A percentile compares a stretch with the other conserved stretches of the same genome.
Conservation (phyloP, 2,113 vertebrate genomes). For the Nycticorax nycticorax region DNA sequence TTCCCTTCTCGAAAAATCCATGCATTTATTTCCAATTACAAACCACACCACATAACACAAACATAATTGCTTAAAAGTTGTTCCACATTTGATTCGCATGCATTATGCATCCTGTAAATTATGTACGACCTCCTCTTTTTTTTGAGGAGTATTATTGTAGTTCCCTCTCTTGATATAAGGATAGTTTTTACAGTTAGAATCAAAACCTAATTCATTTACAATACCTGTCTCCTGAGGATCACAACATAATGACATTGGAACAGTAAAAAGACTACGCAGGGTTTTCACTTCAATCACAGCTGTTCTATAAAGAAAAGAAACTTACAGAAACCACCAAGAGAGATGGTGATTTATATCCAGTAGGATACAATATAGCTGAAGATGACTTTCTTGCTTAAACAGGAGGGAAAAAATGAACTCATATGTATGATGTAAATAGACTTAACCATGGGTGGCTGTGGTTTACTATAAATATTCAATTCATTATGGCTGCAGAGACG, state of each 20-base stretch:
- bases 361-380: slow-evolving; percentile 63
- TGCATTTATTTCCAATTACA: slow-evolving; percentile 76
- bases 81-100: slow-evolving; percentile 76
- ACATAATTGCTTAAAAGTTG: slow-evolving; percentile 80
- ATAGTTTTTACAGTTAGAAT: slow-evolving; percentile 68
- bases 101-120: slow-evolving; percentile 77
- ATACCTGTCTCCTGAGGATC: slow-evolving; percentile 69
- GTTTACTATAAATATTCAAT: slow-evolving; percentile 66
- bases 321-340: slow-evolving; percentile 67
- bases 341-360: slow-evolving; percentile 73
- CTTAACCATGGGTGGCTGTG: slow-evolving; percentile 61
- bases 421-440: slow-evolving; percentile 73
- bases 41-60: slow-evolving; percentile 78
- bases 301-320: slow-evolving; percentile 64
- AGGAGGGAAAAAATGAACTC: slow-evolving; percentile 69
- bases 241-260: slow-evolving; percentile 72
- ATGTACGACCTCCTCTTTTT: slow-evolving; percentile 60
- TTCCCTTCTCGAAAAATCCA: slow-evolving; percentile 60
- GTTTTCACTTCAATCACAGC: slow-evolving; percentile 62
- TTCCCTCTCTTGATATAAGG: slow-evolving; percentile 57
- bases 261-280: slow-evolving; percentile 58
- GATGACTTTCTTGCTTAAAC: slow-evolving; percentile 76
- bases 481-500: slow-evolving; percentile 45
- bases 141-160: slow-evolving; percentile 28
- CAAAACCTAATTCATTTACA: slow-evolving; percentile 72